These are phyloP conservation scores for Pseudococcus jackbeardsleyi DNA, from an alignment of 2,888 invertebrate species.

Conservation along the genomic window DNA sequence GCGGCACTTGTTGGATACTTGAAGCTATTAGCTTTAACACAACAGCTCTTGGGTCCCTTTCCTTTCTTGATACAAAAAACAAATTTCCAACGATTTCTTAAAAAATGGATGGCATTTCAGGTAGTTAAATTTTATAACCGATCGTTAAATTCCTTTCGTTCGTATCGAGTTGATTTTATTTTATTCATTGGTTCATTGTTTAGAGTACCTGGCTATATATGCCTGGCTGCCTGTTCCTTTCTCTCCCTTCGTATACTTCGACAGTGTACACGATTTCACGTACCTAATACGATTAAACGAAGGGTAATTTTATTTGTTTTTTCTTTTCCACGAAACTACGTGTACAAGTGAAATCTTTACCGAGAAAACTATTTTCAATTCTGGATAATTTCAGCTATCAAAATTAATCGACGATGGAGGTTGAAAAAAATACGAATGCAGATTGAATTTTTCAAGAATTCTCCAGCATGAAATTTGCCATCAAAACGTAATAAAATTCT, in stretches of 20 bases:
- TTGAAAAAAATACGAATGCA: too few relatives aligned
- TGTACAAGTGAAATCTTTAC: not conserved
- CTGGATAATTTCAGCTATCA: not conserved
- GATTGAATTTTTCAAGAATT: too few relatives aligned
- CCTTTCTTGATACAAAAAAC: conserved; percentile 51
- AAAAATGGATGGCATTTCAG: conserved; percentile 50
- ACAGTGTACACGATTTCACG: not conserved
- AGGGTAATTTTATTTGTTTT: not conserved
- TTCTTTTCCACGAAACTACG: not conserved
- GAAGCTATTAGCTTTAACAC: conserved; percentile 48
- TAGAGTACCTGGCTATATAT: not conserved
- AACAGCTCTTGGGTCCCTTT: conserved; percentile 48
- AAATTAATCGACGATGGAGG: too few relatives aligned
- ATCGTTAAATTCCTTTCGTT: conserved; percentile 6
- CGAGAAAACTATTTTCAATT: not conserved
- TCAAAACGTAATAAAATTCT: too few relatives aligned
- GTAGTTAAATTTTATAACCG: conserved; percentile 26
- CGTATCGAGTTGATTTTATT: not conserved
- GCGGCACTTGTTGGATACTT: conserved; percentile 39
- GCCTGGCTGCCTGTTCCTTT: not conserved
- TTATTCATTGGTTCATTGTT: not conserved
- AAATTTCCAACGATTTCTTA: conserved; percentile 50
- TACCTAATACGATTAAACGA: not conserved
- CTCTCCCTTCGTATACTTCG: not conserved
- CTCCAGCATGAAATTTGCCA: too few relatives aligned